Evolutionary conservation across 2,113 vertebrate genomes (phyloP).

Genomic region (Natator depressus): DNA sequence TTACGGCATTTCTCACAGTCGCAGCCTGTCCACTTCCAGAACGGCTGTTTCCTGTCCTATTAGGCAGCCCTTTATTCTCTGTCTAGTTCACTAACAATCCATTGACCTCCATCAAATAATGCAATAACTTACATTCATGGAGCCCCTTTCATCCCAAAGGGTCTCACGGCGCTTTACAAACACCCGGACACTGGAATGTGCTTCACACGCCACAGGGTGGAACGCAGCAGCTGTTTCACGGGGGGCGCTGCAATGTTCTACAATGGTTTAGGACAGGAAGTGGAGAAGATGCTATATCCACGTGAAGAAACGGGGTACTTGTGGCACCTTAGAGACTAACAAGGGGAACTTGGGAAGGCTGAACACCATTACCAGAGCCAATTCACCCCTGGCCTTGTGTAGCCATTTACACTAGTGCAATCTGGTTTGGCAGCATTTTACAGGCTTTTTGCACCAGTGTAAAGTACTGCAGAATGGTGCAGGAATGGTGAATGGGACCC

Average conservation of each 20-base stretch:
- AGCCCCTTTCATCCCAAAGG: rapidly evolving
- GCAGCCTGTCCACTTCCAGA: background rate
- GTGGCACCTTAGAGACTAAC: no score
- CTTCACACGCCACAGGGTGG: background rate
- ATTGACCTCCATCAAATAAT: rapidly evolving
- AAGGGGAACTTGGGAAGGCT: background rate
- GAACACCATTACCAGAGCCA: background rate
- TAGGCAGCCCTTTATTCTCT: background rate
- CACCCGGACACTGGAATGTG: background rate
- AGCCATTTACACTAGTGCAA: background rate
- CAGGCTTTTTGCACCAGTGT: background rate
- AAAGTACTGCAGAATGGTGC: background rate
- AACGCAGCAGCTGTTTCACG: background rate
- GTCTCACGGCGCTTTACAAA: background rate
- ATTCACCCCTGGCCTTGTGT: background rate
- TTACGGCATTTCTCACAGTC: background rate
- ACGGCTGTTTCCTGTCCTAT: background rate
- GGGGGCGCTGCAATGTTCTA: background rate
- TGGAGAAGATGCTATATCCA: background rate
- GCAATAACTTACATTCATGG: rapidly evolving
- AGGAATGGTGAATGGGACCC: background rate
- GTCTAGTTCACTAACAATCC: background rate
- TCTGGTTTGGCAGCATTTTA: background rate
- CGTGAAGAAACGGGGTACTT: background rate
- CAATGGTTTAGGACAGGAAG: background rate